Evolutionary conservation across 2,113 vertebrate species (phyloP), one percentile per base, ranked within the genome.

Genomic region (Osmerus mordax): DNA sequence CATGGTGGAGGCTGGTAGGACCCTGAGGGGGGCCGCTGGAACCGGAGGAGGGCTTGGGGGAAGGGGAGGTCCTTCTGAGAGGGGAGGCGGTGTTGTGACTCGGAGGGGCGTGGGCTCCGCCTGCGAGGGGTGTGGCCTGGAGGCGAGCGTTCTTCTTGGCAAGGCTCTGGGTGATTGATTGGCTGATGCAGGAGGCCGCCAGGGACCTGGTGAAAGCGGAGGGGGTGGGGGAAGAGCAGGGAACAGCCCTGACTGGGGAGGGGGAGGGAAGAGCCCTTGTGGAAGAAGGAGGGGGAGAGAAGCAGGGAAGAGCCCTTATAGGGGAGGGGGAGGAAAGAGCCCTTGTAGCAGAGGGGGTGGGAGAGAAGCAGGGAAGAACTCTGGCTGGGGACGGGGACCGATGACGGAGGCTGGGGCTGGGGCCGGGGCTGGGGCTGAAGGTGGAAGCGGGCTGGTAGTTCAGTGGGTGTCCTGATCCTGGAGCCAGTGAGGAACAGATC

Each of bases 121-220:
- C 63, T 60, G 23, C 54, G 53, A 3, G 79, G 29, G 69, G 4
- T 72, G 73, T 15, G 73, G 19, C 55, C 41, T 59, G 77, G 55
- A 75, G 28, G 19, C 63, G 3, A n/a, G 78, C 60, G 15, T 73
- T 89, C 64, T 86, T 88, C 29, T 87, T 93, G 0, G 93, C 89
- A 74, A 95, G 86, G 54, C 90, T 94, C 82, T 95, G 93, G 74
- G 88, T 93, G 79, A 95, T 93, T 47, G 93, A 93, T 87, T 95
- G 94, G 64, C 92, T 94, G 74, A 95, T 94, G 54, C 91, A 94
- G 8, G 94, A 94, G 4, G 94, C 93, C 0, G 95, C 94, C 29
- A 94, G 80, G 29, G 94, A 94, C 69, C 91, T 89, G 1, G 89
- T 91, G 7, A 94, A 90, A 1, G 87, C 75, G 0, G 90, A 75